Percentiles rank a stretch among this genome's conserved stretches.
These are phyloP conservation scores for Acleris laterana DNA, from an alignment of 2,888 invertebrate species.

Conservation along the genomic window DNA sequence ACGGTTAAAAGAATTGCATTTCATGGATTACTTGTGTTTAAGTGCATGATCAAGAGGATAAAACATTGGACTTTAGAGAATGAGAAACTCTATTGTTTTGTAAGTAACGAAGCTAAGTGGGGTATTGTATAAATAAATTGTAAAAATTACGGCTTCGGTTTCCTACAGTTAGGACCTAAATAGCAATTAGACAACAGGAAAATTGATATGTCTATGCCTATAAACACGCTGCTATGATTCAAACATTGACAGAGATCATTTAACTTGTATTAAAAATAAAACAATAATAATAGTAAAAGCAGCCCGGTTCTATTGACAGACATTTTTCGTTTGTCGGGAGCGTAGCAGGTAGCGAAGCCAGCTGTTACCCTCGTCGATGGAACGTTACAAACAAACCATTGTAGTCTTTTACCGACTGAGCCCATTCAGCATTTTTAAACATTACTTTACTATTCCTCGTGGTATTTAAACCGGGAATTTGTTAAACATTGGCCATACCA, in stretches of 20 bases:
- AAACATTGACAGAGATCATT: not conserved
- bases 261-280: conserved; percentile 43
- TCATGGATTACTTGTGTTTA: too few relatives aligned
- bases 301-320: conserved; percentile 66
- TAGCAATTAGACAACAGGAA: too few relatives aligned
- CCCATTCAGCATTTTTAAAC: conserved; percentile 52
- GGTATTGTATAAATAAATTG: too few relatives aligned
- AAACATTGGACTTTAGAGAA: too few relatives aligned
- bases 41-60: too few relatives aligned
- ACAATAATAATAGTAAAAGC: conserved; percentile 51
- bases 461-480: conserved; percentile 13
- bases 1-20: not conserved
- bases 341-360: conserved; percentile 78
- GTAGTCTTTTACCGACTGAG: conserved; percentile 54
- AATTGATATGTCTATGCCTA: too few relatives aligned
- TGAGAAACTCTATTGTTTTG: too few relatives aligned
- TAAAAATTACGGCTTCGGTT: too few relatives aligned
- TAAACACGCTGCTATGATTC: not conserved
- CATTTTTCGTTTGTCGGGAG: conserved; percentile 66
- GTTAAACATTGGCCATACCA: conserved; percentile 9
- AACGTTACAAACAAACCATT: conserved; percentile 66
- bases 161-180: too few relatives aligned
- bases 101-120: too few relatives aligned
- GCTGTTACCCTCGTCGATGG: conserved; percentile 66
- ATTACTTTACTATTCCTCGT: conserved; percentile 38